phyloP scores from a whole-genome alignment of 1,140 invertebrate species.

The Temnothorax nylanderi region DNA sequence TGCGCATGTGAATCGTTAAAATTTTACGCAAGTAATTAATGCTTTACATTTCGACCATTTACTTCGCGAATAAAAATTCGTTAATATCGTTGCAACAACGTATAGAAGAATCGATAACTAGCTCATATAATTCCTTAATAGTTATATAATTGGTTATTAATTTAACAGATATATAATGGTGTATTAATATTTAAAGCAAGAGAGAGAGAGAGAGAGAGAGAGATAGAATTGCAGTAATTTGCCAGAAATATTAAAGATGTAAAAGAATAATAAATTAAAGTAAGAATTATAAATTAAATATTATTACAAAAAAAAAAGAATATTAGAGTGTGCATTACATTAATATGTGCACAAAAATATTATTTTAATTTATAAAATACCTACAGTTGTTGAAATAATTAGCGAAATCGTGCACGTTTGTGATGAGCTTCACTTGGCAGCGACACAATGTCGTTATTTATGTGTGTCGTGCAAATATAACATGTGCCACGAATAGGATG shows the following conservation, averaged over 20 bases:
- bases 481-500: constrained; percentile 20
- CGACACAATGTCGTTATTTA: constrained; percentile 51
- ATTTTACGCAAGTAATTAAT: not conserved
- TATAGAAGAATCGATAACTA: not conserved
- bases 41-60: not conserved
- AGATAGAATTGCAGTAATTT: not conserved
- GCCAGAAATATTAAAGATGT: not conserved
- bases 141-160: not conserved
- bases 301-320: not conserved
- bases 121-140: not conserved
- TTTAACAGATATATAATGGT: not conserved
- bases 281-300: constrained; percentile 1
- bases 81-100: not conserved
- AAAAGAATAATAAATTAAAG: not conserved
- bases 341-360: not conserved
- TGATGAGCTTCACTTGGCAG: constrained; percentile 21
- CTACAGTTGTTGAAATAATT: not conserved
- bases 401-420: not conserved
- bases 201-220: too few relatives aligned
- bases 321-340: not conserved
- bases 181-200: not conserved
- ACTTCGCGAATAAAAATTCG: not conserved
- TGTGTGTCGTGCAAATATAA: constrained; percentile 38
- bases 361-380: not conserved
- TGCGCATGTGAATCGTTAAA: not conserved